phyloP scores from a whole-genome alignment of 2,797 vertebrate species.

The Lepus townsendii region DNA sequence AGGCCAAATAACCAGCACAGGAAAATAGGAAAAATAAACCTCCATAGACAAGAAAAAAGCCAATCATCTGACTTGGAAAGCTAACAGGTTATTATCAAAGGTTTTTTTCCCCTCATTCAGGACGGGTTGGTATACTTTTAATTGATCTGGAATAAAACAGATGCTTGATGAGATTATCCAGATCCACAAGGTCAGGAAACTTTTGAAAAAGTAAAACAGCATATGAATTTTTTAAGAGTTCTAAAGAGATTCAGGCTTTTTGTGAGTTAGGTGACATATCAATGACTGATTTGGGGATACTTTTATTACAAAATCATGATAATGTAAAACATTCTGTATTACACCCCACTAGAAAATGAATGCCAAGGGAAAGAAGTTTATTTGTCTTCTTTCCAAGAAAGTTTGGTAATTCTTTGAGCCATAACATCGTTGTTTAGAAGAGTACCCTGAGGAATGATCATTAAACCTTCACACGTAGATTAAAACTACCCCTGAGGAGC shows the following conservation, averaged over 20 bases:
- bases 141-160: conserved; percentile 34
- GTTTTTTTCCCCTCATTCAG: not conserved
- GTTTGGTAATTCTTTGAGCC: conserved; percentile 76
- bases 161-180: conserved; percentile 20
- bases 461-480: conserved; percentile 63
- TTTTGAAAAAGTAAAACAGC: conserved; percentile 64
- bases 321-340: conserved; percentile 77
- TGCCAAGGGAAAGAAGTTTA: conserved; percentile 76
- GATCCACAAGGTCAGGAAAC: conserved; percentile 48
- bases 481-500: conserved; percentile 53
- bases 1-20: conserved; percentile 29
- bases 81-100: not conserved
- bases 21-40: conserved; percentile 16
- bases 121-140: conserved; percentile 8
- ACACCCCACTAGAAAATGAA: conserved; percentile 60
- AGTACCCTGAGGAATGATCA: conserved; percentile 64
- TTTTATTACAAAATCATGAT: conserved; percentile 77
- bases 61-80: conserved; percentile 26
- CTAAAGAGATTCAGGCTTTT: conserved; percentile 59
- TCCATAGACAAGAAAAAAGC: not conserved
- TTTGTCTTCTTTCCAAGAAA: conserved; percentile 77
- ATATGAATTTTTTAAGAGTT: conserved; percentile 74
- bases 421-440: conserved; percentile 57
- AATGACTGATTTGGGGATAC: conserved; percentile 75
- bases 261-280: conserved; percentile 55